These are phyloP conservation scores for Pogonognathellus flavescens DNA, from an alignment of 1,140 invertebrate genomes.

Conservation along the genomic window DNA sequence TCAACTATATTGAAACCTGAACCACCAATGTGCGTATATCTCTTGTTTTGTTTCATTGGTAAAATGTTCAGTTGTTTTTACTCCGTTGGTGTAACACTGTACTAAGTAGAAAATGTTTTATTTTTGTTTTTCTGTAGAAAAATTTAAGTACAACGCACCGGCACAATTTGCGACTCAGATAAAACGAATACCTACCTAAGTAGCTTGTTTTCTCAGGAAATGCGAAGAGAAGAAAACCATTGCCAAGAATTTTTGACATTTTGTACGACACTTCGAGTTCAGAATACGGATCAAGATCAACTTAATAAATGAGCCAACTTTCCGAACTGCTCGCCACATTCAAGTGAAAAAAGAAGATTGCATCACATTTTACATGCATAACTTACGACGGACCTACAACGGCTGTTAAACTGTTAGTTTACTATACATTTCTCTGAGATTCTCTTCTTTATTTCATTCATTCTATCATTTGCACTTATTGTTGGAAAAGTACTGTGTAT, in stretches of 20 bases:
- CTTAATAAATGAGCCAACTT: background rate
- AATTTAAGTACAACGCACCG: background rate
- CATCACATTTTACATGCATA: too few relatives aligned
- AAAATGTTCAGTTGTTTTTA: constrained; percentile 3
- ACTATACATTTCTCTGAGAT: too few relatives aligned
- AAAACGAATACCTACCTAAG: background rate
- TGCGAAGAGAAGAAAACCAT: background rate
- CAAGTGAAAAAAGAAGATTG: background rate
- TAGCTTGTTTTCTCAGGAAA: constrained; percentile 31
- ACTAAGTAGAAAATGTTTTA: background rate
- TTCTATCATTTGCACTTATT: too few relatives aligned
- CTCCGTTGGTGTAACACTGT: background rate
- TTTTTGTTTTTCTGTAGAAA: background rate
- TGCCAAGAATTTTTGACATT: background rate
- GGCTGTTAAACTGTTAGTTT: too few relatives aligned
- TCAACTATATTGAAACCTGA: too few relatives aligned
- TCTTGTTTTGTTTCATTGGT: background rate
- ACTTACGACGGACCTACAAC: too few relatives aligned
- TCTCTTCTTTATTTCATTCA: too few relatives aligned
- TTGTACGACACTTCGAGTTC: background rate
- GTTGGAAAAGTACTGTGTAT: too few relatives aligned
- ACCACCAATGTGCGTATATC: too few relatives aligned
- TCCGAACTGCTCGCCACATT: background rate
- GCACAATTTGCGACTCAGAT: background rate
- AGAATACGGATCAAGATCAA: background rate